Evolutionary conservation across 2,797 vertebrate species (phyloP), one percentile per base, ranked within the genome.

Genomic region (Choloepus didactylus): DNA sequence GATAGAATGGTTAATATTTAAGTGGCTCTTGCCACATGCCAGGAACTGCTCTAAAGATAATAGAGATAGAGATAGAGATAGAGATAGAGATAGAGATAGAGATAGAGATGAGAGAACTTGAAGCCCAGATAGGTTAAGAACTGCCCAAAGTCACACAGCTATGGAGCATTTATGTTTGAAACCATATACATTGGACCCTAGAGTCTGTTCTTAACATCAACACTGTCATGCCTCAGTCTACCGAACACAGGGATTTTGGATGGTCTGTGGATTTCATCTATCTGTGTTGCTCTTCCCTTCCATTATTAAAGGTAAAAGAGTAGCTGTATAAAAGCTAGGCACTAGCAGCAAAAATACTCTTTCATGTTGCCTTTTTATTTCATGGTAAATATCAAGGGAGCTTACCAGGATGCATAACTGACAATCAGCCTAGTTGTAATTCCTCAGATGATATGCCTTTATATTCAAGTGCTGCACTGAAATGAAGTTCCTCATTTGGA

Each of bases 1-100:
- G 83, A 92, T 49, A 46, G 25, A 66, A 79, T 23, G 79, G 41
- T 85, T 89, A 89, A 93, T 94, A 92, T 92, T 60, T 88, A 90
- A 89, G 60, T 49, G 70, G 54, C 6, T 6, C 60, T 86, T 85
- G 44, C 76, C 16, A 69, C 38, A 38, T 95, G 21, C 16, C 25
- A 72, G 69, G 41, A 94, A 77, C 56, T 89, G 35, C 10, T 73
- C 11, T 91, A 73, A 9, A 90, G 3, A 3, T 41, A 21, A 56
- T 67, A 60, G 64, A 83, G 31, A 81, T 88, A 35, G 35, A 35
- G 35, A 35, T 35, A 35, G 35, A 35, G 35, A 35, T 35, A 56
- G 46, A 72, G 96, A 89, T 67, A 60, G 64, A 83, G 84, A 56
- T 41, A 66, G 41, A 44, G 41, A 44, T 44, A 44, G 41, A 44